phyloP scores from a whole-genome alignment of 2,888 invertebrate species.

The Eupithecia exiguata region DNA sequence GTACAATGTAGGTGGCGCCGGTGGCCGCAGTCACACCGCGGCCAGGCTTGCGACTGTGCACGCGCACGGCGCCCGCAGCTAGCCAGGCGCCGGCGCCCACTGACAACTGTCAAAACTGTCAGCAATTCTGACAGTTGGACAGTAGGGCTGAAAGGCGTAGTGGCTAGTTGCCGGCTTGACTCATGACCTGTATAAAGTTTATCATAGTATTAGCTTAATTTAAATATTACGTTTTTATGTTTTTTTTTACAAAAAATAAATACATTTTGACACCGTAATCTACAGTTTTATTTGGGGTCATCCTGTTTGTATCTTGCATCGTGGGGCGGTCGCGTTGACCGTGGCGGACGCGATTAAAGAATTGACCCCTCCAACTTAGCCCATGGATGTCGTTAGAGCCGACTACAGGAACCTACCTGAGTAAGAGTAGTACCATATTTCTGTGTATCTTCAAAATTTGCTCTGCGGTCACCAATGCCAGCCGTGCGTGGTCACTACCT shows the following conservation, averaged over 20 bases:
- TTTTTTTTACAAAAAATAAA: constrained; percentile 80
- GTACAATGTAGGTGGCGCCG: constrained; percentile 81
- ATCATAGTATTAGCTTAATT: constrained; percentile 77
- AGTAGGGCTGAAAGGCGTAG: constrained; percentile 59
- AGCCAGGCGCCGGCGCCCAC: constrained; percentile 67
- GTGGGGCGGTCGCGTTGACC: not conserved
- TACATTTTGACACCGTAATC: constrained; percentile 83
- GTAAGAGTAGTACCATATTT: not conserved
- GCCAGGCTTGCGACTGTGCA: constrained; percentile 82
- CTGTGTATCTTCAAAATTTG: not conserved
- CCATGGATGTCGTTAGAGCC: not conserved
- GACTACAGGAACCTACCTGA: not conserved
- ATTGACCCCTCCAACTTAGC: not conserved
- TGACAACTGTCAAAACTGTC: constrained; percentile 47
- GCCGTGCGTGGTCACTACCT: not conserved
- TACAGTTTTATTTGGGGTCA: not conserved
- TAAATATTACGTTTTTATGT: constrained; percentile 71
- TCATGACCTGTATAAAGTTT: constrained; percentile 82
- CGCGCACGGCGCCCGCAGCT: constrained; percentile 76
- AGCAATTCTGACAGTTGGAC: constrained; percentile 46
- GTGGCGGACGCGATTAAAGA: not conserved
- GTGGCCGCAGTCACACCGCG: constrained; percentile 58
- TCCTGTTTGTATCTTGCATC: not conserved
- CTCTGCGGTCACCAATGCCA: not conserved
- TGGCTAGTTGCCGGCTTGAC: constrained; percentile 74